These are phyloP conservation scores for Pentalonia nigronervosa DNA, from an alignment of 1,140 invertebrate genomes.

Conservation along the genomic window DNA sequence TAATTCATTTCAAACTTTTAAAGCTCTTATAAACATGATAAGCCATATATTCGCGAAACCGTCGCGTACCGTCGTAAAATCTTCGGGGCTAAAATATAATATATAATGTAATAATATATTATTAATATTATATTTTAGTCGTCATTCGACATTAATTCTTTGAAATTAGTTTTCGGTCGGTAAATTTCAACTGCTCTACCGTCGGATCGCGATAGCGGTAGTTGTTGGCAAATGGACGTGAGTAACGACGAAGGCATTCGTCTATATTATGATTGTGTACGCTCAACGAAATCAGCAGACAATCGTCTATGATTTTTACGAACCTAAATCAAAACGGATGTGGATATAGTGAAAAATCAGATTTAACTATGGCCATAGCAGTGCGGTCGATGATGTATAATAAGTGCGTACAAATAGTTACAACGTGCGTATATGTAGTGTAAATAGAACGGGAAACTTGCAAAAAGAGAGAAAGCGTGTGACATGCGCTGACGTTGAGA, in stretches of 20 bases:
- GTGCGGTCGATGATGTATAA: background rate
- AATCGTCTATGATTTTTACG: background rate
- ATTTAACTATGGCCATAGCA: background rate
- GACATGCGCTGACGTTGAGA: background rate
- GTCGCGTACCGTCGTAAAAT: constrained; percentile 24
- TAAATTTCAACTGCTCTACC: background rate
- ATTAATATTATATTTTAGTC: background rate
- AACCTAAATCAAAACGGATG: background rate
- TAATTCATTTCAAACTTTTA: constrained; percentile 36
- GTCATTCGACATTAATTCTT: constrained; percentile 43
- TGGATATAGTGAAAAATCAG: background rate
- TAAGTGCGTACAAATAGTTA: background rate
- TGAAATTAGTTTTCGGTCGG: constrained; percentile 47
- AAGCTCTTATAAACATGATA: constrained; percentile 27
- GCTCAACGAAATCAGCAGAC: background rate
- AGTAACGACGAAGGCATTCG: background rate
- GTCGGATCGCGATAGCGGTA: background rate
- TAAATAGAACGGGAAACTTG: background rate
- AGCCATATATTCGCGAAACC: background rate
- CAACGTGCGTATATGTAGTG: background rate
- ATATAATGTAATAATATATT: background rate
- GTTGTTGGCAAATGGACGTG: background rate
- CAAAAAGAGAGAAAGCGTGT: background rate
- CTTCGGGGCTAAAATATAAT: background rate
- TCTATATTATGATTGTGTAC: background rate